These are phyloP conservation scores for Leuciscus idus DNA, from an alignment of 2,113 vertebrate species.

Conservation along the genomic window DNA sequence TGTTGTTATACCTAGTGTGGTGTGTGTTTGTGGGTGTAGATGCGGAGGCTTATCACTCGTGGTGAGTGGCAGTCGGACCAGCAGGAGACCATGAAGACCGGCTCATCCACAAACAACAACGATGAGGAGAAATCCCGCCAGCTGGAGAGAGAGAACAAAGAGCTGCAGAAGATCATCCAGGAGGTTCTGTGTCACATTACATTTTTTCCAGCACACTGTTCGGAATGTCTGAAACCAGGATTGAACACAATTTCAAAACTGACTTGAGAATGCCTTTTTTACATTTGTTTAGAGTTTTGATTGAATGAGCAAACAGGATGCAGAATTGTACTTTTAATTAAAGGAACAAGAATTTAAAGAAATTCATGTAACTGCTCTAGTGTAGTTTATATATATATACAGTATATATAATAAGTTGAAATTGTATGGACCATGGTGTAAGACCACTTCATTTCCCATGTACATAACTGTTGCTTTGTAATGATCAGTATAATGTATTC, in stretches of 20 bases:
- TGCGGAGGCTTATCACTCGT: constrained; percentile 91
- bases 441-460: background rate
- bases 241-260: background rate
- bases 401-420: background rate
- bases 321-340: background rate
- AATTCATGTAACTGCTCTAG: background rate
- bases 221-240: background rate
- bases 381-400: background rate
- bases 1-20: background rate
- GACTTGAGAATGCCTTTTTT: background rate
- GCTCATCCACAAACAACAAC: constrained; percentile 95
- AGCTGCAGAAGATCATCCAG: constrained; percentile 93
- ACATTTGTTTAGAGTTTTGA: background rate
- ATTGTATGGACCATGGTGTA: background rate
- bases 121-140: constrained; percentile 95
- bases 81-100: constrained; percentile 95
- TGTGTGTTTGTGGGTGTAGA: constrained; percentile 71
- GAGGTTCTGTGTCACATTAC: constrained; percentile 76
- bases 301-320: background rate
- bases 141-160: constrained; percentile 91
- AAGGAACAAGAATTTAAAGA: background rate
- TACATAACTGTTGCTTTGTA: background rate
- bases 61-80: constrained; percentile 98
- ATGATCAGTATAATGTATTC: background rate
- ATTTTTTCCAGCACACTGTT: background rate